Percentiles rank a stretch among this genome's conserved stretches.
phyloP scores from a whole-genome alignment of 92 coral and sea anemone species.

The Scolanthus callimorphus region DNA sequence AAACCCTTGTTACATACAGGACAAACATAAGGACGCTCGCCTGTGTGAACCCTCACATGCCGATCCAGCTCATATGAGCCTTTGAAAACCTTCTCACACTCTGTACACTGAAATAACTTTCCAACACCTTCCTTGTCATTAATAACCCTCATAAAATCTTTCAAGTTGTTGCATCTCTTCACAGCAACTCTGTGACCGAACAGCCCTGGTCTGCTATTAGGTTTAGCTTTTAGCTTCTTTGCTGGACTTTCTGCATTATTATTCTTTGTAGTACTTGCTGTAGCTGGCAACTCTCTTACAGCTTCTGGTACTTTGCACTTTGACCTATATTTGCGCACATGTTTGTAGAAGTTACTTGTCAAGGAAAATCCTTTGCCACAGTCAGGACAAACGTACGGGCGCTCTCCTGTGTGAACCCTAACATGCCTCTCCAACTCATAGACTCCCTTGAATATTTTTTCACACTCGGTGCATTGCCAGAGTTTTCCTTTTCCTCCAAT shows the following conservation, averaged over 20 bases:
- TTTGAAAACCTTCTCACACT: not conserved
- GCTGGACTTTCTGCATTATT: not conserved
- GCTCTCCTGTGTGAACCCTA: not conserved
- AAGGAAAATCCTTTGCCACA: not conserved
- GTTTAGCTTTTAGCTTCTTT: not conserved
- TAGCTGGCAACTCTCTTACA: not conserved
- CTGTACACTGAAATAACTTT: not conserved
- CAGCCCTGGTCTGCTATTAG: not conserved
- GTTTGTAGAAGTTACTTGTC: not conserved
- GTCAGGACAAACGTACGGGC: not conserved
- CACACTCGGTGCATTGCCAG: not conserved
- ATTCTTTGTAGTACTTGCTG: not conserved
- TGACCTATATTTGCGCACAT: too few relatives aligned
- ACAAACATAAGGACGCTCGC: not conserved
- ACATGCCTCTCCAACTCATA: not conserved
- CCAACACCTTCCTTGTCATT: not conserved
- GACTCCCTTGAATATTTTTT: not conserved
- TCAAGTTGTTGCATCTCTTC: not conserved
- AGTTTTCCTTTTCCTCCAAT: not conserved
- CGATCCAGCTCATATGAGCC: not conserved
- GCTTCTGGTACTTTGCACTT: too few relatives aligned
- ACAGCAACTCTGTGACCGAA: not conserved
- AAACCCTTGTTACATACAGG: not conserved
- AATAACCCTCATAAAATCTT: not conserved
- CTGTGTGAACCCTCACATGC: not conserved